A percentile compares a stretch with the other conserved stretches of the same genome.
Conservation (phyloP, 2,797 vertebrate species). For the Cossypha dichroa region DNA sequence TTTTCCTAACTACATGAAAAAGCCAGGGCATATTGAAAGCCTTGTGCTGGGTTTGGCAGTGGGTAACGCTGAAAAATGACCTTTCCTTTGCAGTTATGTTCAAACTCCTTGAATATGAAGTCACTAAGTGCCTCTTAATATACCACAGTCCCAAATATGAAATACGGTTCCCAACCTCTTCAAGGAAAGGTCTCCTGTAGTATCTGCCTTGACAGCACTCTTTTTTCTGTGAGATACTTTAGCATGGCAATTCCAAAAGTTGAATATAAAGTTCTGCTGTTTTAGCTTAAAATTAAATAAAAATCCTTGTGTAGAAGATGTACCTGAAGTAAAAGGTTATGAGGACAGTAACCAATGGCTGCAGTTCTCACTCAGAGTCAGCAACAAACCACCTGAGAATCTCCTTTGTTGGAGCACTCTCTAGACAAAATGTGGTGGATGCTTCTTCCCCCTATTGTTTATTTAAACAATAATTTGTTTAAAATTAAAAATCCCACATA, state of each 20-base stretch:
- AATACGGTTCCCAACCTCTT: background rate
- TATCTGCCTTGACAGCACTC: background rate
- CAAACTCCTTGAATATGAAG: background rate
- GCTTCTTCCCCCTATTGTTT: background rate
- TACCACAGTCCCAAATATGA: background rate
- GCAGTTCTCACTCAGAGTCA: background rate
- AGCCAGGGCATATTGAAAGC: background rate
- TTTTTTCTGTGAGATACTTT: background rate
- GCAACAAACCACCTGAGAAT: background rate
- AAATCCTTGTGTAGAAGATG: background rate
- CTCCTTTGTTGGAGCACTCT: background rate
- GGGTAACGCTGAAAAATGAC: background rate
- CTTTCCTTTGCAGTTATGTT: background rate
- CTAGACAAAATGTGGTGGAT: background rate
- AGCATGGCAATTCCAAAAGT: background rate
- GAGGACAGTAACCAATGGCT: background rate
- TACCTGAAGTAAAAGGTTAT: background rate
- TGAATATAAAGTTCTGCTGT: background rate
- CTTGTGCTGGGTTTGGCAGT: background rate
- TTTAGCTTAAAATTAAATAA: background rate
- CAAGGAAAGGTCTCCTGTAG: background rate
- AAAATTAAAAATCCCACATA: background rate
- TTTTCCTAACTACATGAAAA: background rate
- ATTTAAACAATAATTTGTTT: background rate
- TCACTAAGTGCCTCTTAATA: background rate